Evolutionary conservation across 2,797 vertebrate species (phyloP), one percentile per base, ranked within the genome.

Genomic region (Fundulus diaphanus): DNA sequence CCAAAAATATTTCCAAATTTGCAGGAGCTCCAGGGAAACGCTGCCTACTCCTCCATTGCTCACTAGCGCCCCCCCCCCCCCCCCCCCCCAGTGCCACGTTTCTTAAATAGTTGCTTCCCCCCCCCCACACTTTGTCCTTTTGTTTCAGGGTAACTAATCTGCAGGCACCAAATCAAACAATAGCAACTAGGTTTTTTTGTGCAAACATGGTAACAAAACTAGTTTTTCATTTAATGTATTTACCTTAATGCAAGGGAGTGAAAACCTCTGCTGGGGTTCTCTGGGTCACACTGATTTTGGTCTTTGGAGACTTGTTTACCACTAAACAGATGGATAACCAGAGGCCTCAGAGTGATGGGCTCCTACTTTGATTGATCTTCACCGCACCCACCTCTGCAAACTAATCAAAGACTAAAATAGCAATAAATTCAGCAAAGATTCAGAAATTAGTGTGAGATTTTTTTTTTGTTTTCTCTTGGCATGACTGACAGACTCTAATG

Each of bases 391-490:
- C 51, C 33, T 77, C 0, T 48, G 9, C 29, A 9, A 18, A 71
- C 24, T 4, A n/a, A n/a, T n/a, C 33, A 9, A 1, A 18, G 40
- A 5, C 7, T 7, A 46, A 65, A 42, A 16, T 37, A 31, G 59
- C 27, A 20, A 78, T 44, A 81, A 51, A 65, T 51, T 40, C 31
- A 42, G 24, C 48, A 16, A 51, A 67, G n/a, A 54, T 27, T 31
- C 0, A 6, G 12, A 27, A 37, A 37, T 63, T 63, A 37, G 59
- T 37, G 37, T 40, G 22, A 2, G 0, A n/a, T n/a, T 66, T n/a
- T 68, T 71, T 49, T 82, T 63, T 69, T 63, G 40, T n/a, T 31
- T 63, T 27, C 13, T 80, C 56, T 75, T 84, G 79, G 74, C 71
- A 75, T 87, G 12, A 67, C 63, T 61, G 63, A 71, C 42, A 75